Percentiles rank a stretch among this genome's conserved stretches.
Evolutionary conservation across 1,140 invertebrate genomes (phyloP).

Genomic region (Zaprionus kolodkinae): DNA sequence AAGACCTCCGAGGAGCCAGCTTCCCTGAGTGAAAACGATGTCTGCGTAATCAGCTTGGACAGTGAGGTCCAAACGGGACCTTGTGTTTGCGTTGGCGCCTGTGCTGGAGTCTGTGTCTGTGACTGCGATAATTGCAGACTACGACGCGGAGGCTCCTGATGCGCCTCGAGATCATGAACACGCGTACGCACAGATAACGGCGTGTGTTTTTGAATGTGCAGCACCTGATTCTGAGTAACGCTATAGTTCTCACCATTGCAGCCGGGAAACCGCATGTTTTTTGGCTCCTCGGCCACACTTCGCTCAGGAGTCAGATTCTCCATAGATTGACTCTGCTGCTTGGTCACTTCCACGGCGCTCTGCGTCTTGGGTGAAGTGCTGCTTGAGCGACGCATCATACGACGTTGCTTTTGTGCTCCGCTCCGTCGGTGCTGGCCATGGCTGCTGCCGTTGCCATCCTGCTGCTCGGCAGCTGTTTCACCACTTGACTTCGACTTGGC

Average conservation of each 20-base stretch:
- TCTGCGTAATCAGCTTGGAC: constrained; percentile 83
- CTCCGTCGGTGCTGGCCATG: constrained; percentile 72
- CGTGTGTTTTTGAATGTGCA: constrained; percentile 88
- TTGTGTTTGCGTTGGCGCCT: constrained; percentile 30
- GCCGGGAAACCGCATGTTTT: constrained; percentile 92
- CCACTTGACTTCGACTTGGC: constrained; percentile 73
- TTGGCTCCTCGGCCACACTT: constrained; percentile 85
- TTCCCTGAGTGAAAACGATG: constrained; percentile 56
- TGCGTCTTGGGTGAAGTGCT: constrained; percentile 78
- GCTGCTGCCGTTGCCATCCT: constrained; percentile 11
- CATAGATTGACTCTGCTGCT: constrained; percentile 85
- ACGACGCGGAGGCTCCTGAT: constrained; percentile 49
- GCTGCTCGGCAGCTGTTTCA: constrained; percentile 36
- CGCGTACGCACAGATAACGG: constrained; percentile 78
- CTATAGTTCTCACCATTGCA: constrained; percentile 93
- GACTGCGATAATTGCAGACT: constrained; percentile 12
- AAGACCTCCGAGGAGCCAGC: constrained; percentile 87
- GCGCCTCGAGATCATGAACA: constrained; percentile 78
- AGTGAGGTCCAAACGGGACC: constrained; percentile 86
- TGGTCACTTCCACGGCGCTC: constrained; percentile 78
- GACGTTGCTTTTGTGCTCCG: constrained; percentile 67
- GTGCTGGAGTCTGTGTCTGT: constrained; percentile 35
- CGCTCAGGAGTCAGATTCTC: constrained; percentile 87
- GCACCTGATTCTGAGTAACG: constrained; percentile 94
- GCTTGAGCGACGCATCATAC: constrained; percentile 76